phyloP scores from a whole-genome alignment of 2,113 vertebrate species.

The Eonycteris spelaea region DNA sequence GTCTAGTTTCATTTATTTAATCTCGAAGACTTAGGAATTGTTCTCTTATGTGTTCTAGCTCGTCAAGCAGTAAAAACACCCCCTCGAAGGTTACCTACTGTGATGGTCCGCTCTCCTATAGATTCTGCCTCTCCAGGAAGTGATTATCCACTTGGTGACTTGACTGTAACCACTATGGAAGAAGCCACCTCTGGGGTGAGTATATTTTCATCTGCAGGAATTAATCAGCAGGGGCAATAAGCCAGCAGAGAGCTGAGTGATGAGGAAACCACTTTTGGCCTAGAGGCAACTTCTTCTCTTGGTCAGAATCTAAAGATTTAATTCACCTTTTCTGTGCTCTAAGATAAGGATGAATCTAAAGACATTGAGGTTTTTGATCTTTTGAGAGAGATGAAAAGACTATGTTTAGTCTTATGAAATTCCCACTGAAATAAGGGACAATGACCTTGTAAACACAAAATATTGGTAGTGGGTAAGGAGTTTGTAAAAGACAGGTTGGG shows the following conservation, averaged over 20 bases:
- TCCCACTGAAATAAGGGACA: conserved; percentile 14
- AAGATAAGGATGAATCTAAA: conserved; percentile 43
- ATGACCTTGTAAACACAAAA: conserved; percentile 40
- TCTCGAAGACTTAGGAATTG: conserved; percentile 20
- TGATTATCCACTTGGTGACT: conserved; percentile 90
- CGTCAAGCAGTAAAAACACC: conserved; percentile 96
- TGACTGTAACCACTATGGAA: conserved; percentile 83
- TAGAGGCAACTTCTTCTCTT: conserved; percentile 49
- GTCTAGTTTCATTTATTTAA: conserved; percentile 18
- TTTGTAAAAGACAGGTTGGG: conserved; percentile 43
- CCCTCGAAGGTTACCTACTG: conserved; percentile 90
- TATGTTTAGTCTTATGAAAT: conserved; percentile 26
- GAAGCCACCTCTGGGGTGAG: conserved; percentile 88
- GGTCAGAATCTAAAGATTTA: conserved; percentile 35
- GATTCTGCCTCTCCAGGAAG: conserved; percentile 90
- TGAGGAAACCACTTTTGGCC: conserved; percentile 58
- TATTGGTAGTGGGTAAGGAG: conserved; percentile 28
- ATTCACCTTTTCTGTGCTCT: conserved; percentile 10
- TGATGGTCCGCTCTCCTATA: conserved; percentile 93
- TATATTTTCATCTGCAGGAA: conserved; percentile 44
- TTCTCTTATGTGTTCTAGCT: conserved; percentile 81
- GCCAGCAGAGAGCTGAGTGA: conserved; percentile 53
- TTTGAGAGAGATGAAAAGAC: conserved; percentile 48
- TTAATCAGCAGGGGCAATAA: conserved; percentile 3
- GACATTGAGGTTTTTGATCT: conserved; percentile 9